Conservation (phyloP, 2,888 invertebrate species). For the Cryptus armator region DNA sequence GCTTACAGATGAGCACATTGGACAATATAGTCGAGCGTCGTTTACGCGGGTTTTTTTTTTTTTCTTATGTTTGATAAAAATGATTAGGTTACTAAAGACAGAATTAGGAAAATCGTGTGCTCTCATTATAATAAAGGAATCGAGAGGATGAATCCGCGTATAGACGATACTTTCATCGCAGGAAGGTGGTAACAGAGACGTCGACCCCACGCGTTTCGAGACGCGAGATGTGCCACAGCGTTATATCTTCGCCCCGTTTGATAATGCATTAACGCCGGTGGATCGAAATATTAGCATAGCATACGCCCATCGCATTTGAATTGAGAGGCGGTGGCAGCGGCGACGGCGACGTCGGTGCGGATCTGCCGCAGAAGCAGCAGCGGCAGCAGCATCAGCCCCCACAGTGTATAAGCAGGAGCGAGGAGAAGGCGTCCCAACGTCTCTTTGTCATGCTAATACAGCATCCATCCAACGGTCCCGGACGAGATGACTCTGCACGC, state of each 20-base stretch:
- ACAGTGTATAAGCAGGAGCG: conserved; percentile 80
- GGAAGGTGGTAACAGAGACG: conserved; percentile 70
- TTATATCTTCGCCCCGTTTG: conserved; percentile 79
- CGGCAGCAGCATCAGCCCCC: conserved; percentile 73
- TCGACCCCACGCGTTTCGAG: conserved; percentile 66
- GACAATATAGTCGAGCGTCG: no score
- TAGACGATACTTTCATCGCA: conserved; percentile 1
- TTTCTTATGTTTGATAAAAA: not conserved
- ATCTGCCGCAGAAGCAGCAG: conserved; percentile 66
- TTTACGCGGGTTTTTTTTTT: not conserved
- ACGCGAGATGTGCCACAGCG: conserved; percentile 73
- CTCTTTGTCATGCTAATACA: conserved; percentile 85
- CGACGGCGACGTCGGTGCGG: conserved; percentile 59
- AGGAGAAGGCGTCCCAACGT: conserved; percentile 84
- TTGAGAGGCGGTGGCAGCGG: conserved; percentile 80
- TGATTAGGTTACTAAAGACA: not conserved
- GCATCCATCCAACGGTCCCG: conserved; percentile 79
- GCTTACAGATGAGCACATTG: no score
- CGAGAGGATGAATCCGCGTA: not conserved
- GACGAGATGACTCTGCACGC: conserved; percentile 79
- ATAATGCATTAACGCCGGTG: conserved; percentile 84
- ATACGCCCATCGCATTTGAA: conserved; percentile 85
- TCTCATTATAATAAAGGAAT: conserved; percentile 7
- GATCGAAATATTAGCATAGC: conserved; percentile 84
- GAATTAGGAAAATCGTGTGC: not conserved